Conservation (phyloP, 1,140 invertebrate genomes). For the Antheraea pernyi region DNA sequence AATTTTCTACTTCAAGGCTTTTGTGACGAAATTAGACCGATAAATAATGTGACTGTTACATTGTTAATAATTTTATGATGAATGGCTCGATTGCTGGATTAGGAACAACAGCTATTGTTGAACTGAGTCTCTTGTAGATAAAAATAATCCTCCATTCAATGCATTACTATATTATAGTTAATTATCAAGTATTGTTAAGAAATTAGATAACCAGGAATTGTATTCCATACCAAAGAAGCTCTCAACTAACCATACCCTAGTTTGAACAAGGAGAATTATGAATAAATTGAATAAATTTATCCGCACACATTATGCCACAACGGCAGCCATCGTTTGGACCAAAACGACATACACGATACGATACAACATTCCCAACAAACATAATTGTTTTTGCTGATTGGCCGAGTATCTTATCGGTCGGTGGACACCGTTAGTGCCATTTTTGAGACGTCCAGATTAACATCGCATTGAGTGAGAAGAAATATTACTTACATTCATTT, state of each 20-base stretch:
- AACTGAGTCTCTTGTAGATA: too few species aligned
- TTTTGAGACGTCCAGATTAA: conserved; percentile 60
- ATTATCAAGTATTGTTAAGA: background rate
- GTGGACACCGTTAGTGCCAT: conserved; percentile 64
- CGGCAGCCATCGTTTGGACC: conserved; percentile 46
- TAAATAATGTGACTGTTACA: too few species aligned
- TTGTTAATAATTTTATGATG: too few species aligned
- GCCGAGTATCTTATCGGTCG: conserved; percentile 52
- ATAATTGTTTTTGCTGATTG: conserved; percentile 71
- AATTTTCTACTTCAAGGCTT: too few species aligned
- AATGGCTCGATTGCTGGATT: too few species aligned
- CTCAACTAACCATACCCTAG: background rate
- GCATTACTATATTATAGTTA: too few species aligned
- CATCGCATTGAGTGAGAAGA: conserved; percentile 25
- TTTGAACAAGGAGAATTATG: conserved; percentile 37
- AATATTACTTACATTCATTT: conserved; percentile 2
- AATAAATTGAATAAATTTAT: conserved; percentile 76
- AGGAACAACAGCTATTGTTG: too few species aligned
- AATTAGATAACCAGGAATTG: background rate
- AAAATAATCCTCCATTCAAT: too few species aligned
- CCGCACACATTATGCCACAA: conserved; percentile 60
- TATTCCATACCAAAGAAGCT: background rate
- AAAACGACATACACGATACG: conserved; percentile 46
- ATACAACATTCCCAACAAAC: conserved; percentile 57
- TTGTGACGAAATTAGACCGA: too few species aligned